A percentile compares a stretch with the other conserved stretches of the same genome.
Evolutionary conservation across 2,113 vertebrate genomes (phyloP).

Genomic region (Oryzias celebensis): DNA sequence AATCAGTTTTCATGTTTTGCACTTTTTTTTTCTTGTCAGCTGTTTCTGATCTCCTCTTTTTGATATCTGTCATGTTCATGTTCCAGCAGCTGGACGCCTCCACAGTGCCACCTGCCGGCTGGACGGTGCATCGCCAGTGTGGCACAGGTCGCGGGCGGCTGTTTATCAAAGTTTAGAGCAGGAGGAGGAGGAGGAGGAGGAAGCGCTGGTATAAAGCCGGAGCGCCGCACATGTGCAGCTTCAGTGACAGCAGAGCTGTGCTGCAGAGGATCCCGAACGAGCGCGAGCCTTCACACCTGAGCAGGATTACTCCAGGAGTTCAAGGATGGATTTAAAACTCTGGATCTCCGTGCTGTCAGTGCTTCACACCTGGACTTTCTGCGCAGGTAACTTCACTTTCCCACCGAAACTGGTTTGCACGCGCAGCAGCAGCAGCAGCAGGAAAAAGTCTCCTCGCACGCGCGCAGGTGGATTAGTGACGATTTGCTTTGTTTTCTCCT

Average conservation of each 20-base stretch:
- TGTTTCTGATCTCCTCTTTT: too few relatives aligned
- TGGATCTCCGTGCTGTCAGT: conserved; percentile 81
- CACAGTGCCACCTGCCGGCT: conserved; percentile 59
- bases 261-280: background rate
- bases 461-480: background rate
- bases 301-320: conserved; percentile 45
- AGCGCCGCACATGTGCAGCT: conserved; percentile 53
- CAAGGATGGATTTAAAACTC: conserved; percentile 81
- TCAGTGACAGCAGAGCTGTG: conserved; percentile 35
- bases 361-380: conserved; percentile 60
- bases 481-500: conserved; percentile 4
- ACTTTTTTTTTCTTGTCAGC: too few relatives aligned
- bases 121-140: conserved; percentile 20
- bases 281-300: background rate
- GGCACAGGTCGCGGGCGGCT: conserved; percentile 39
- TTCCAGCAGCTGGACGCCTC: too few relatives aligned
- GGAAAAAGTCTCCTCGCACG: background rate
- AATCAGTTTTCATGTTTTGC: too few relatives aligned
- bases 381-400: conserved; percentile 64
- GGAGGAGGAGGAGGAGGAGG: conserved; percentile 34
- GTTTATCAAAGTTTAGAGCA: background rate
- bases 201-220: conserved; percentile 62
- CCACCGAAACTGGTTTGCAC: too few relatives aligned
- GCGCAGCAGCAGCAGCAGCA: background rate
- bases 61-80: too few relatives aligned